phyloP scores from a whole-genome alignment of 2,113 vertebrate species.

The Octodon degus region DNA sequence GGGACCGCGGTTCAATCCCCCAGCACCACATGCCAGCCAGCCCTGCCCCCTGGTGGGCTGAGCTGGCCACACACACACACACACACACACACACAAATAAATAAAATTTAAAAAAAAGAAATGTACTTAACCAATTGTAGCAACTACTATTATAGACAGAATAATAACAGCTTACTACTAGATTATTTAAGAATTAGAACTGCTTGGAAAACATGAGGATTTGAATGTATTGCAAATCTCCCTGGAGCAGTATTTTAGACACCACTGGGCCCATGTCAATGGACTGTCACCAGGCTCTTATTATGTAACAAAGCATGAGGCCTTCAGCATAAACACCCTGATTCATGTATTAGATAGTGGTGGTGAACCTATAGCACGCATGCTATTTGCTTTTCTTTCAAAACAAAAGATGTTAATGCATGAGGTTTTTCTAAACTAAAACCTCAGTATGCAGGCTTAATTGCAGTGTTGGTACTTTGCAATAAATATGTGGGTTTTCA shows the following conservation, averaged over 20 bases:
- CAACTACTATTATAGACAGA: not conserved
- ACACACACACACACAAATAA: no score
- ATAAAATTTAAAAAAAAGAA: no score
- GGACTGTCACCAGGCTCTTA: not conserved
- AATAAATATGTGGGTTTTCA: not conserved
- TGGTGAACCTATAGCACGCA: not conserved
- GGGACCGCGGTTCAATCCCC: no score
- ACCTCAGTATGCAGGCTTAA: not conserved
- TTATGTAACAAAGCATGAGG: not conserved
- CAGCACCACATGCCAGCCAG: no score
- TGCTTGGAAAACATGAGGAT: not conserved
- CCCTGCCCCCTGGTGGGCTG: no score
- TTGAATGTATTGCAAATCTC: not conserved
- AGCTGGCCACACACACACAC: no score
- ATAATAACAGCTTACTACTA: not conserved
- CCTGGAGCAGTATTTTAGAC: conserved; percentile 15
- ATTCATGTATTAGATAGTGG: not conserved
- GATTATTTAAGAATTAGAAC: conserved; percentile 40
- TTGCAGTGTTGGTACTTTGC: not conserved
- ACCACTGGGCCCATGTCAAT: not conserved
- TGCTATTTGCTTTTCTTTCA: not conserved
- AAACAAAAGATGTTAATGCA: not conserved
- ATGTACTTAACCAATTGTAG: not conserved
- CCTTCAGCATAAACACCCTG: not conserved
- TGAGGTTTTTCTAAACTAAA: not conserved